Conservation (phyloP, 53 echinoderm and acorn worm species). For the Mesocentrotus franciscanus region DNA sequence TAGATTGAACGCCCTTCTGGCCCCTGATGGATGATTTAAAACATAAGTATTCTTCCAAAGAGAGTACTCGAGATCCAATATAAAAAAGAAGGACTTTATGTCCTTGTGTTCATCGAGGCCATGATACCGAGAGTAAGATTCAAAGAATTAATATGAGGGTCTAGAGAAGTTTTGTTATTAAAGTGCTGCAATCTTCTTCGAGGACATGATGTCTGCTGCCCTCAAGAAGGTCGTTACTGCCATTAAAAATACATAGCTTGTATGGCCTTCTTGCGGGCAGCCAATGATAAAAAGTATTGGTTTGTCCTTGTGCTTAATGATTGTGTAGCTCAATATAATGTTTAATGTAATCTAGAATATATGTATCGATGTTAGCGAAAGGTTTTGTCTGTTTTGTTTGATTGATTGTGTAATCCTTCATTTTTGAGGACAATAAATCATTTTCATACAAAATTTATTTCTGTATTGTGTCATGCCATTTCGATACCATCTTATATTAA, state of each 20-base stretch:
- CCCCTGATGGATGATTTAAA: too few relatives aligned
- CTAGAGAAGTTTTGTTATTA: background rate
- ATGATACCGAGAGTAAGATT: background rate
- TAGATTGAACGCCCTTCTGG: too few relatives aligned
- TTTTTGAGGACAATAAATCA: constrained; percentile 2
- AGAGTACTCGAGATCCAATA: background rate
- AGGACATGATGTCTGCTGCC: background rate
- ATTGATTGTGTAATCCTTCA: background rate
- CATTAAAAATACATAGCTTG: too few relatives aligned
- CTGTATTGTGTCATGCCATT: background rate
- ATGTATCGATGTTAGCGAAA: background rate
- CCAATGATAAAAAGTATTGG: background rate
- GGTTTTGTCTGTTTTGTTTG: background rate
- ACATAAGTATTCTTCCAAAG: background rate
- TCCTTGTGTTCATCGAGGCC: background rate
- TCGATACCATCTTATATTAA: background rate
- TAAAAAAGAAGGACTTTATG: background rate
- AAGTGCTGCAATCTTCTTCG: background rate
- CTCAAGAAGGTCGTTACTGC: too few relatives aligned
- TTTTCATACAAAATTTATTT: background rate
- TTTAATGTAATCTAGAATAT: background rate
- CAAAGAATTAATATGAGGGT: background rate
- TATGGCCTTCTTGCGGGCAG: too few relatives aligned
- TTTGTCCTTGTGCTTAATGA: background rate
- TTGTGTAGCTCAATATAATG: background rate